These are phyloP conservation scores for Panzeria rudis DNA, from an alignment of 2,888 invertebrate species.

Conservation along the genomic window DNA sequence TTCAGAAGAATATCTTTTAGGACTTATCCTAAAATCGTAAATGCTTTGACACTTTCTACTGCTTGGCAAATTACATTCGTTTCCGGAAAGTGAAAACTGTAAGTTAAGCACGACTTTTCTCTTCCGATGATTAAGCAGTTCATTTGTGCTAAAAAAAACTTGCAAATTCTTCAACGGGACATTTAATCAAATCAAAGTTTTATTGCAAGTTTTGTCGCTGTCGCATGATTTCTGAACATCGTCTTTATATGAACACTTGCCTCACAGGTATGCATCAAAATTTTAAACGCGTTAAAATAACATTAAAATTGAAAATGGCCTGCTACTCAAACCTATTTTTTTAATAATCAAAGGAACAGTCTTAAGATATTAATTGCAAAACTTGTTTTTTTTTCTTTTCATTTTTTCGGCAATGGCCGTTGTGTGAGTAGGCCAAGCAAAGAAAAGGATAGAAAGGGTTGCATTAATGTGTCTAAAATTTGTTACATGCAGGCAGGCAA, in stretches of 20 bases:
- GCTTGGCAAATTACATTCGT: too few species aligned
- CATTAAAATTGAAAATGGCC: slow-evolving; percentile 54
- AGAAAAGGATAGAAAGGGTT: slow-evolving; percentile 43
- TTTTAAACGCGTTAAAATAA: slow-evolving; percentile 37
- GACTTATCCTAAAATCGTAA: too few species aligned
- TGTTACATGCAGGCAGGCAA: neutral
- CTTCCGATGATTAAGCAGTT: too few species aligned
- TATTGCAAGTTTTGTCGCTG: too few species aligned
- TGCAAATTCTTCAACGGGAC: too few species aligned
- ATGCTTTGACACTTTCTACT: too few species aligned
- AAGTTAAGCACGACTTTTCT: too few species aligned
- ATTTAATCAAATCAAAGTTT: too few species aligned
- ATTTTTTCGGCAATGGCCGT: slow-evolving; percentile 17
- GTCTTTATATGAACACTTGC: neutral
- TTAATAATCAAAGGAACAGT: slow-evolving; percentile 41
- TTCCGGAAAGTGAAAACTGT: too few species aligned
- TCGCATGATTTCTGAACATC: neutral
- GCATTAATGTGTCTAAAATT: slow-evolving; percentile 33
- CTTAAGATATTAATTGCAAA: slow-evolving; percentile 60
- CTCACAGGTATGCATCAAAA: neutral
- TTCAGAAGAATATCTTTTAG: too few species aligned
- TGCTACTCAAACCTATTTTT: slow-evolving; percentile 36
- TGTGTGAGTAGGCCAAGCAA: slow-evolving; percentile 19
- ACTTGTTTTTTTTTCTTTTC: neutral
- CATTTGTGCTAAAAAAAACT: too few species aligned